Base-by-base conservation (phyloP, 1,140 invertebrate genomes). In the Magallana gigas region DNA sequence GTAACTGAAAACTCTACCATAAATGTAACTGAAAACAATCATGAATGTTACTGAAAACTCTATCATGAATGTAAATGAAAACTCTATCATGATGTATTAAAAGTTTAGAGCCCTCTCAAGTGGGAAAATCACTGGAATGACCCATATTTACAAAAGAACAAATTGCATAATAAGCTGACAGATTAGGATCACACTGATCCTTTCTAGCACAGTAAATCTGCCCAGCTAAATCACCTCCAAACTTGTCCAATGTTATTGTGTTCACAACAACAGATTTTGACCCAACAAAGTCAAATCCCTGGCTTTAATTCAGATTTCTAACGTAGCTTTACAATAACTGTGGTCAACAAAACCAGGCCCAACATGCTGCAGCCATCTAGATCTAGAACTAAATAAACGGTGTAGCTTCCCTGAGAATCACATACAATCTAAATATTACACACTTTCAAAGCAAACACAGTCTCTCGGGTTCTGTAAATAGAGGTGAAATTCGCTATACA, bases 261-360 rank as follows among this genome's bases (percentile, higher is more conserved):
- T 76, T 76, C 18, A 76, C 68, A 76, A 76, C 68, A 76, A 62
- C 23, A 76, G 68, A 76, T 76, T 76, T 36, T 76, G 68, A 76
- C 68, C 68, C 23, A 76, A 76, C 68, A 76, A 76, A 76, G 68
- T 76, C 68, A 76, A 76, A 76, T 76, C 68, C 68, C 68, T 12
- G 68, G 68, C 68, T 76, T 76, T 29, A 12, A 76, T 8, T 23
- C 29, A 11, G 23, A 76, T 36, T 76, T 76, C 68, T 76, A 71
- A 29, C 36, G 0, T 12, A 29, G 12, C 68, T 76, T 76, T 23
- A 76, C 23, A 76, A 76, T 76, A 12, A 76, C 36, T 76, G 68
- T 76, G 68, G 68, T 76, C 68, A 76, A 18, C 36, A 5, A 12
- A 76, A 76, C 68, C 36, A 76, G 18, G 23, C 18, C 11, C 68